phyloP scores from a whole-genome alignment of 2,797 vertebrate species.

The Pipistrellus pipistrellus region DNA sequence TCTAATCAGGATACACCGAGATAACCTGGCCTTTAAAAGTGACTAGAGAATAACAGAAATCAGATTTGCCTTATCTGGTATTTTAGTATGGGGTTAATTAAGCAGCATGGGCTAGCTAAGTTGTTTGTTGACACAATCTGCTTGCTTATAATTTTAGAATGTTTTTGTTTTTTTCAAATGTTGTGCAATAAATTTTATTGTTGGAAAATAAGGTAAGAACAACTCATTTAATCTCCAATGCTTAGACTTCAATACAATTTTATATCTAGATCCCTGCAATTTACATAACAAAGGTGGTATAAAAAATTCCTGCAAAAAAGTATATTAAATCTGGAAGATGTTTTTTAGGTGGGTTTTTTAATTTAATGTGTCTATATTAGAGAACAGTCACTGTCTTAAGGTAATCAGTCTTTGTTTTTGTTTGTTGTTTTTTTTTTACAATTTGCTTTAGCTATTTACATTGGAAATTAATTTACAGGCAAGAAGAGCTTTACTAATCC shows the following conservation, averaged over 20 bases:
- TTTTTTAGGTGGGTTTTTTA: not conserved
- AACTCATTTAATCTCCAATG: not conserved
- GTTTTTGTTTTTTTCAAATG: slow-evolving; percentile 2
- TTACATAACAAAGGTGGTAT: not conserved
- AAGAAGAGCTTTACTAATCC: slow-evolving; percentile 25
- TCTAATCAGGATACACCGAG: not conserved
- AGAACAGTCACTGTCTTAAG: not conserved
- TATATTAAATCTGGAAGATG: not conserved
- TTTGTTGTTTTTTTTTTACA: not conserved
- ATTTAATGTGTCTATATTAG: not conserved
- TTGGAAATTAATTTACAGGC: slow-evolving; percentile 49
- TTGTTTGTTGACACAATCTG: not conserved
- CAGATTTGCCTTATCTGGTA: not conserved
- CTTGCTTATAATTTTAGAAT: not conserved
- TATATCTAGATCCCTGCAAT: not conserved
- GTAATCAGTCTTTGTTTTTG: not conserved
- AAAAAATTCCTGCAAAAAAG: not conserved
- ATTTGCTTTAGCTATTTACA: slow-evolving; percentile 23
- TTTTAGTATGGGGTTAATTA: not conserved
- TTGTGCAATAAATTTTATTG: not conserved
- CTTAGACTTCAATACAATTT: slow-evolving; percentile 37
- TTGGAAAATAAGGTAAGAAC: not conserved
- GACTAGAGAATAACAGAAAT: not conserved
- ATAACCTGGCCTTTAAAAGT: not conserved
- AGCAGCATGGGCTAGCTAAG: not conserved